These are phyloP conservation scores for Drosophila bocki DNA, from an alignment of 1,140 invertebrate genomes.

Conservation along the genomic window DNA sequence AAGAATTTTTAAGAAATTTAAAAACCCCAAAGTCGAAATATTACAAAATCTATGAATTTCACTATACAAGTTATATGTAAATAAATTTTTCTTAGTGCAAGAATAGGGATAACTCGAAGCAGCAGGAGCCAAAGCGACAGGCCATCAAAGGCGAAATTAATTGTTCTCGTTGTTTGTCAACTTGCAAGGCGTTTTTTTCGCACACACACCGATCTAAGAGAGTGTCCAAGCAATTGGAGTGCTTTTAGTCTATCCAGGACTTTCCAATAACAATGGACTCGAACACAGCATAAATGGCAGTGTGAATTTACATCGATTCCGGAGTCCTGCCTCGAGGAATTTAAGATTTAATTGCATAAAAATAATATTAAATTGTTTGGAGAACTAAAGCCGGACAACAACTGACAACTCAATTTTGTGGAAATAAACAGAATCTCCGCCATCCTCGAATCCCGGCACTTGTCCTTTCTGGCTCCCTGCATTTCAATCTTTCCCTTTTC, in stretches of 20 bases:
- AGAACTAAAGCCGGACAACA: constrained; percentile 11
- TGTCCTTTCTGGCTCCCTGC: constrained; percentile 23
- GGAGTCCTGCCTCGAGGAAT: neutral
- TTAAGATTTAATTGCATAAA: constrained; percentile 36
- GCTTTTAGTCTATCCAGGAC: constrained; percentile 27
- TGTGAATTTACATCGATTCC: constrained; percentile 7
- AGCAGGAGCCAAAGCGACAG: neutral
- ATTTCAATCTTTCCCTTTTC: constrained; percentile 41
- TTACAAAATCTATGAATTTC: neutral
- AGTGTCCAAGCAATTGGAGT: constrained; percentile 8
- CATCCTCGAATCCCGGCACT: neutral
- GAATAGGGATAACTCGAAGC: constrained; percentile 8
- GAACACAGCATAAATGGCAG: neutral
- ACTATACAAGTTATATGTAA: neutral
- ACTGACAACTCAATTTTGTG: constrained; percentile 49
- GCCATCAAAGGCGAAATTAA: constrained; percentile 70
- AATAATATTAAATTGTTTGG: constrained; percentile 26
- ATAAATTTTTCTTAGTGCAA: neutral
- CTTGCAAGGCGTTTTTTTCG: constrained; percentile 31
- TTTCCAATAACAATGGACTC: neutral
- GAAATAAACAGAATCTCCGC: constrained; percentile 39
- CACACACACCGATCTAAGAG: neutral
- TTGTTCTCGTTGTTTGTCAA: constrained; percentile 56
- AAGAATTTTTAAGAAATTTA: too few relatives aligned
- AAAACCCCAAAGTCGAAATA: too few relatives aligned